phyloP scores from a whole-genome alignment of 2,113 vertebrate species.

The Litocranius walleri region DNA sequence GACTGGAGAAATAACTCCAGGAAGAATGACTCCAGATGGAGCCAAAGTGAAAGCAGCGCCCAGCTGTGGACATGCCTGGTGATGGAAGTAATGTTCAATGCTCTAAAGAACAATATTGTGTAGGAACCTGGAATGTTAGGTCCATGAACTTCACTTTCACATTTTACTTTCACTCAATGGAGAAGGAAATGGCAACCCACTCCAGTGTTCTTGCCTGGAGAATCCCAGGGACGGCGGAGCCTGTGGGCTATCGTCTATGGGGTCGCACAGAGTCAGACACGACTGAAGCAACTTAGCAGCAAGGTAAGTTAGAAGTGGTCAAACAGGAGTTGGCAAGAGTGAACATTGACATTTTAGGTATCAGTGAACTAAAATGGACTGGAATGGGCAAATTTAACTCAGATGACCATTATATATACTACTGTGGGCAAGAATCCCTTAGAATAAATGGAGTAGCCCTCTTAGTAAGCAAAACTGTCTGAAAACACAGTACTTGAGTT shows the following conservation, averaged over 20 bases:
- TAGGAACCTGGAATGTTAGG: neutral
- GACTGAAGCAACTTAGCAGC: too few relatives aligned
- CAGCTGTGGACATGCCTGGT: neutral
- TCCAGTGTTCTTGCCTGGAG: too few relatives aligned
- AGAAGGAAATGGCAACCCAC: too few relatives aligned
- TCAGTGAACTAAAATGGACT: neutral
- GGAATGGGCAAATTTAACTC: neutral
- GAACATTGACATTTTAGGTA: neutral
- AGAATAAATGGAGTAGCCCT: neutral
- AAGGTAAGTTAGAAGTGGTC: neutral
- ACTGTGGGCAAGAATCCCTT: neutral
- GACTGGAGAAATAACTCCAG: neutral
- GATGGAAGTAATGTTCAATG: neutral
- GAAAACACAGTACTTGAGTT: neutral
- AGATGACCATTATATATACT: neutral
- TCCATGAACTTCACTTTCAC: neutral
- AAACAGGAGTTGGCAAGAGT: neutral
- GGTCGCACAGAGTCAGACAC: too few relatives aligned
- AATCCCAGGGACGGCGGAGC: too few relatives aligned
- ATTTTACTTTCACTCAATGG: too few relatives aligned
- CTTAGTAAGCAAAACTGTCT: neutral
- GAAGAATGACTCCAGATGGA: neutral
- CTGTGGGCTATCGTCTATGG: too few relatives aligned
- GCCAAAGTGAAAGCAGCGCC: neutral
- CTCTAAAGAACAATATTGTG: neutral